A percentile compares a stretch with the other conserved stretches of the same genome.
Conservation (phyloP, 2,113 vertebrate genomes). For the Cyphomyrus discorhynchus region DNA sequence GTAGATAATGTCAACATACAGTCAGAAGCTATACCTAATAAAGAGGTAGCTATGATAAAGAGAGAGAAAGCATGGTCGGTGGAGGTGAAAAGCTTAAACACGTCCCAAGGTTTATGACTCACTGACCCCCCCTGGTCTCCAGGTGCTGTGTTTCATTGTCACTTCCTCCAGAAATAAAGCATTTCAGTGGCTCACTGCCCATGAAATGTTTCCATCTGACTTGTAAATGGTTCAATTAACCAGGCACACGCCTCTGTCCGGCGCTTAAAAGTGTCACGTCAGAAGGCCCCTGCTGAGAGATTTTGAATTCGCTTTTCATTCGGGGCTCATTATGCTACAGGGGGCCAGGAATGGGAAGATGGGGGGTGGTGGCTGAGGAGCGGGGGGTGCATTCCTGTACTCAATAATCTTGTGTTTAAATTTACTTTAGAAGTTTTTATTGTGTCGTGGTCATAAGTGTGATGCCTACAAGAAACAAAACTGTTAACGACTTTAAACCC, state of each 20-base stretch:
- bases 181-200: conserved; percentile 52
- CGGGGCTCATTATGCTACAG: conserved; percentile 50
- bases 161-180: conserved; percentile 62
- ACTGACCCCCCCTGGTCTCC: conserved; percentile 42
- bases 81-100: conserved; percentile 19
- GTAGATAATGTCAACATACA: not conserved
- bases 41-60: not conserved
- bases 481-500: not conserved
- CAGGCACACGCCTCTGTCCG: conserved; percentile 18
- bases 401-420: conserved; percentile 50
- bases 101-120: conserved; percentile 28
- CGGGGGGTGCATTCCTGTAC: conserved; percentile 32
- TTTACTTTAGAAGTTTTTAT: conserved; percentile 32
- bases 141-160: conserved; percentile 70
- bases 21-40: not conserved
- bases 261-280: conserved; percentile 4
- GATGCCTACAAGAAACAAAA: conserved; percentile 14
- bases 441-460: conserved; percentile 18
- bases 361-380: not conserved
- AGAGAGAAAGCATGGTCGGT: conserved; percentile 36
- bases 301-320: conserved; percentile 54
- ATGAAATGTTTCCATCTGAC: conserved; percentile 63
- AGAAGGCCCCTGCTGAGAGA: conserved; percentile 33
- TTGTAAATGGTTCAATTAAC: conserved; percentile 71
- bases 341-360: not conserved